Conservation (phyloP, 2,797 vertebrate species). For the Tadarida brasiliensis region DNA sequence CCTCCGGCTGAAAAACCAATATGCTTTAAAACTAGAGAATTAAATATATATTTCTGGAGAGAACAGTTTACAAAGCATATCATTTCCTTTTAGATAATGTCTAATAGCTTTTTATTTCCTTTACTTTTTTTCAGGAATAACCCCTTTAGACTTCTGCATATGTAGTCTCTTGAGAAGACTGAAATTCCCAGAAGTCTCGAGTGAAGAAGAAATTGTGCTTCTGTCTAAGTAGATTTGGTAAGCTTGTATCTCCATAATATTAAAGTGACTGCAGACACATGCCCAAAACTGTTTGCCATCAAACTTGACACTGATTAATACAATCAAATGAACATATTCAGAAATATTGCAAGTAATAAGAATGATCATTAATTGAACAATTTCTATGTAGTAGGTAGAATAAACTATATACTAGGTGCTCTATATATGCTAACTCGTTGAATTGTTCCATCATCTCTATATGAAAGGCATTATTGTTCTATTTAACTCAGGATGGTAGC, state of each 20-base stretch:
- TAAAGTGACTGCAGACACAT: background rate
- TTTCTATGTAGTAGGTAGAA: background rate
- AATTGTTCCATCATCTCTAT: background rate
- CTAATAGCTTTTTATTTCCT: background rate
- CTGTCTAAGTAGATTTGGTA: background rate
- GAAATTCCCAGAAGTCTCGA: background rate
- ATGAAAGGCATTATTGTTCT: background rate
- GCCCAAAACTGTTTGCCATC: background rate
- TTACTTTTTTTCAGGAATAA: background rate
- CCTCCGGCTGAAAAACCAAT: background rate
- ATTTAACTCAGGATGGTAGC: background rate
- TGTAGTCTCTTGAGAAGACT: background rate
- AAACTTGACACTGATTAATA: background rate
- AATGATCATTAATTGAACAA: background rate
- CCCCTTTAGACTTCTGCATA: background rate
- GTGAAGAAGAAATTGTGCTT: background rate
- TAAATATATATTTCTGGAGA: background rate
- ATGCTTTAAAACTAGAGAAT: background rate
- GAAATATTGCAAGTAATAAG: background rate
- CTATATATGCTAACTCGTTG: background rate
- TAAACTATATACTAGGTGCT: background rate
- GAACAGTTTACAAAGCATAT: background rate
- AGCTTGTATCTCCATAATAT: background rate
- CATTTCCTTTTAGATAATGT: background rate
- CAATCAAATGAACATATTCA: background rate